Conservation (phyloP, 2,797 vertebrate genomes). For the Hipposideros larvatus region DNA sequence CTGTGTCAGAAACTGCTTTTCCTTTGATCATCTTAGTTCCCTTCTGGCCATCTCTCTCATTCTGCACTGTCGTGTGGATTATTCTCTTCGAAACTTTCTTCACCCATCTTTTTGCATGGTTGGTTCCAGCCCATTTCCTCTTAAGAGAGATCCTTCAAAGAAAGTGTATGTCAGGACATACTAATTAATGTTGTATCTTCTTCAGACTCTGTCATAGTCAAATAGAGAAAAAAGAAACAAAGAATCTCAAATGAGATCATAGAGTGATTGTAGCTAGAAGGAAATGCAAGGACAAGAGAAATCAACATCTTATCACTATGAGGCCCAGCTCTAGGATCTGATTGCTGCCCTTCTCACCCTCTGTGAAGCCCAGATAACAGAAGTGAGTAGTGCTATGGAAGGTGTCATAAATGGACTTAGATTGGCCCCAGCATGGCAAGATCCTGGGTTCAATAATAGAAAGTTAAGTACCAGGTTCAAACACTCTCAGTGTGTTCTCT, state of each 20-base stretch:
- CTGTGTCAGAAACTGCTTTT: not conserved
- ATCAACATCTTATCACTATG: not conserved
- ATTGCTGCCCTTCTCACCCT: not conserved
- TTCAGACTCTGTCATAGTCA: not conserved
- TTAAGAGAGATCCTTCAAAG: conserved; percentile 30
- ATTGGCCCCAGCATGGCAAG: conserved; percentile 14
- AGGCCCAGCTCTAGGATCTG: not conserved
- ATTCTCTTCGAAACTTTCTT: not conserved
- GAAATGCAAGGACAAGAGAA: conserved; percentile 22
- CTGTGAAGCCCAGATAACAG: not conserved
- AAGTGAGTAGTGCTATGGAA: not conserved
- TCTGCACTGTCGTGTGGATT: not conserved
- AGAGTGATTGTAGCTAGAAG: not conserved
- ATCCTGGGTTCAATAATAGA: not conserved
- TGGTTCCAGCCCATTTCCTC: not conserved
- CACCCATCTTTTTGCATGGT: not conserved
- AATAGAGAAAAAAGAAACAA: conserved; percentile 6
- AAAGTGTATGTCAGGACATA: not conserved
- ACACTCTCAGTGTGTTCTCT: not conserved
- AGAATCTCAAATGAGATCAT: not conserved
- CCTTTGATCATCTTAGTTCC: not conserved
- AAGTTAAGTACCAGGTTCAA: conserved; percentile 55
- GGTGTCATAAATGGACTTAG: not conserved
- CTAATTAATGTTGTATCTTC: not conserved
- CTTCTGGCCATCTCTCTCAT: not conserved